These are phyloP conservation scores for Tringa solitaria DNA, from an alignment of 2,113 vertebrate genomes.

Conservation along the genomic window DNA sequence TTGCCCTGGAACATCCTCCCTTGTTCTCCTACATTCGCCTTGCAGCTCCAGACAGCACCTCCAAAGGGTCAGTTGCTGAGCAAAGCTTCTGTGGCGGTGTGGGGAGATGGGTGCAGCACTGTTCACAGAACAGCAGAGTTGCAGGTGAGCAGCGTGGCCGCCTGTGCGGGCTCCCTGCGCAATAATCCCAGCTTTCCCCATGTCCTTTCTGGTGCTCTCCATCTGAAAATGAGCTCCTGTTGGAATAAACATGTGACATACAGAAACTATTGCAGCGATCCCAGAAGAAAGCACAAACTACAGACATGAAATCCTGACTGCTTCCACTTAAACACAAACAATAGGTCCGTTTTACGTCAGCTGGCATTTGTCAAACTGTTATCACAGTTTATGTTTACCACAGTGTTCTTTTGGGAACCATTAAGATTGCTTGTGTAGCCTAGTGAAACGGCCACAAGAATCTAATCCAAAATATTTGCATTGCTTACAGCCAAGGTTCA, in stretches of 20 bases:
- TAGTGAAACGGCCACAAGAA: neutral
- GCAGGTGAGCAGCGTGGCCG: neutral
- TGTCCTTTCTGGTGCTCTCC: neutral
- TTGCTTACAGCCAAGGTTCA: neutral
- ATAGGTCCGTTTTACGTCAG: neutral
- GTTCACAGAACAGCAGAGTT: neutral
- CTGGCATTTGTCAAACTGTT: neutral
- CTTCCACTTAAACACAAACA: constrained; percentile 1
- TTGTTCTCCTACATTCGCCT: neutral
- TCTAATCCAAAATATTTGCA: neutral
- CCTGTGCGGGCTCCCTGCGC: neutral
- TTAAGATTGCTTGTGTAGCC: neutral
- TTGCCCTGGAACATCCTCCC: neutral
- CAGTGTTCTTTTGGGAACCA: neutral
- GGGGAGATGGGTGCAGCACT: neutral
- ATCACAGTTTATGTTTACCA: neutral
- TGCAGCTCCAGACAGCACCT: neutral
- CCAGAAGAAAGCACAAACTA: neutral
- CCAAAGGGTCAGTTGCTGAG: neutral
- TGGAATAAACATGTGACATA: neutral
- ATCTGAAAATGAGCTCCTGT: neutral
- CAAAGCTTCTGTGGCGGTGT: neutral
- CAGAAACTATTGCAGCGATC: neutral
- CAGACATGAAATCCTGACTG: neutral
- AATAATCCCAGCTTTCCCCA: neutral